Evolutionary conservation across 2,888 invertebrate species (phyloP).

Genomic region (Serrognathus titanus): DNA sequence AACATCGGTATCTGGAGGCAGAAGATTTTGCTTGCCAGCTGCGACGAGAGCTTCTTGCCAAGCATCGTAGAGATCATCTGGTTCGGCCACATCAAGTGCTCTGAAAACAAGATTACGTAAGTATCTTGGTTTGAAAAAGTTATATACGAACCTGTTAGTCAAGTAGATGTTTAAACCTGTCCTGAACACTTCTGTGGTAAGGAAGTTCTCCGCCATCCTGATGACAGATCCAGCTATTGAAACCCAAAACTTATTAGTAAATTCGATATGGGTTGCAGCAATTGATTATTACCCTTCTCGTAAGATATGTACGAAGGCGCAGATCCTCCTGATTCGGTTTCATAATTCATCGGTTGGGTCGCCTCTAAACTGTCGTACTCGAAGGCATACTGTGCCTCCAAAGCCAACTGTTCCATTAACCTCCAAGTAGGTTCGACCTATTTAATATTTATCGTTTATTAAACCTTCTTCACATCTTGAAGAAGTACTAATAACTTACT

Average conservation of each 20-base stretch:
- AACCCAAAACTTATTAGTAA: no score
- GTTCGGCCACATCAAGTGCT: slow-evolving; percentile 4
- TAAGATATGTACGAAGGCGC: no score
- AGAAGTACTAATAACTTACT: slow-evolving; percentile 52
- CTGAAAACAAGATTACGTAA: not conserved
- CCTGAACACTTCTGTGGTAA: slow-evolving; percentile 3
- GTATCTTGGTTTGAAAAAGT: no score
- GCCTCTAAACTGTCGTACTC: slow-evolving; percentile 45
- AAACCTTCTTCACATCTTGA: slow-evolving; percentile 29
- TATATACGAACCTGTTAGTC: slow-evolving; percentile 10
- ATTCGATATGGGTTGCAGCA: no score
- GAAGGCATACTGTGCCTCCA: slow-evolving; percentile 35
- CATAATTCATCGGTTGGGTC: slow-evolving; percentile 55
- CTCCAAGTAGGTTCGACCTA: slow-evolving; percentile 47
- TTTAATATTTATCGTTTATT: not conserved
- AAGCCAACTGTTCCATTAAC: slow-evolving; percentile 35
- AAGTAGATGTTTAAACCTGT: slow-evolving; percentile 15
- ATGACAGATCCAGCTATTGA: slow-evolving; percentile 13
- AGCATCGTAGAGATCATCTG: slow-evolving; percentile 4
- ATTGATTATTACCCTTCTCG: no score
- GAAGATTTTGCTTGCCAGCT: not conserved
- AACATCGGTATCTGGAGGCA: slow-evolving; percentile 1
- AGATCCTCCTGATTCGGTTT: slow-evolving; percentile 23
- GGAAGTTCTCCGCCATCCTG: slow-evolving; percentile 10
- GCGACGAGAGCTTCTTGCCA: slow-evolving; percentile 7